Evolutionary conservation across 2,888 invertebrate genomes (phyloP), one percentile per base, ranked within the genome.

Genomic region (Cheilosia grossa): DNA sequence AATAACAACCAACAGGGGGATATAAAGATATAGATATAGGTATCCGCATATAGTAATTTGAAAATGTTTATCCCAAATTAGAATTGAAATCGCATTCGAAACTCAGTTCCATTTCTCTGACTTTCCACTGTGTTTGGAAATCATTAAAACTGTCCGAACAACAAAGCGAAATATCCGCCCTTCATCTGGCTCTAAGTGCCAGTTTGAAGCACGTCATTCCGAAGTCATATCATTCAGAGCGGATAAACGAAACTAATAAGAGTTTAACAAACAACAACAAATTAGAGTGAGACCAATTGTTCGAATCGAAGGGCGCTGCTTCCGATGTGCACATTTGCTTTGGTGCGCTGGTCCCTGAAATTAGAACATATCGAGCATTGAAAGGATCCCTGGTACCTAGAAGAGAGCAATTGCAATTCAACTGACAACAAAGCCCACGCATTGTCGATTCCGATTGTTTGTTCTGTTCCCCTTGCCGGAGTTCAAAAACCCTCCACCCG

Each of bases 241-340:
- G 75, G 83, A 85, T 80, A 85, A 83, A 80, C 70, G 74, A 67
- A 85, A 85, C 83, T 80, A 85, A 85, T 85, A 85, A 85, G 83
- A 80, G 83, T 85, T 61, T 61, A 37, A 75, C 80, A 85, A 80
- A 80, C 75, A 85, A 75, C 83, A 85, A 75, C 80, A 85, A 80
- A 74, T 79, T 53, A 73, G 53, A 81, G 67, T 63, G 67, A 73
- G 42, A 49, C 30, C 49, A 33, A 59, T 56, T 72, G 58, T 37
- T 64, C 10, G 42, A 82, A 82, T 64, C 10, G 42, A 82, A 82
- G 73, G 67, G 27, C 33, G 40, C 30, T 6, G 47, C 7, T 66
- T 66, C 37, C 15, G 21, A 66, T 61, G 47, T 56, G 69, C 47
- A 47, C 70, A 64, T 61, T 77, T 58, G 33, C 54, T 64, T 24